These are phyloP conservation scores for Hydropsyche betteni DNA, from an alignment of 2,888 invertebrate species.

Conservation along the genomic window DNA sequence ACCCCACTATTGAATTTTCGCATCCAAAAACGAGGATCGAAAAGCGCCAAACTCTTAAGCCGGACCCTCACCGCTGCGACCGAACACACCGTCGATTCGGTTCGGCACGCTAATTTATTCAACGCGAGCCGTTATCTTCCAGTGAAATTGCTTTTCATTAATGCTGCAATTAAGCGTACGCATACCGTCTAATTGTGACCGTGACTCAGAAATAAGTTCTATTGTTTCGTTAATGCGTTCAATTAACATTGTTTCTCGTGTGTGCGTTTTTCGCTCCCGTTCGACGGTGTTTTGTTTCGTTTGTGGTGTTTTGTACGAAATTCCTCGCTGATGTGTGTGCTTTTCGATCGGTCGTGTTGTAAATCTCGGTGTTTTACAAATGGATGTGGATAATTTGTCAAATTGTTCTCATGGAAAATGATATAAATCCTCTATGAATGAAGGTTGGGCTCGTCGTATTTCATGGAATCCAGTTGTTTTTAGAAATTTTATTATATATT, in stretches of 20 bases:
- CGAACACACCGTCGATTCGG: neutral
- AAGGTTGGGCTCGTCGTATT: too few relatives aligned
- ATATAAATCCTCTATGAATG: too few relatives aligned
- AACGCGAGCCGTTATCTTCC: neutral
- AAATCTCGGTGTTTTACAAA: too few relatives aligned
- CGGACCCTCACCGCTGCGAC: neutral
- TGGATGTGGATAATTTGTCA: too few relatives aligned
- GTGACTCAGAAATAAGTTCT: neutral
- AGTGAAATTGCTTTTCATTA: neutral
- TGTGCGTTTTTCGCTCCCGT: neutral
- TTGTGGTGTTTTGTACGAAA: too few relatives aligned
- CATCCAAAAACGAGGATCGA: conserved; percentile 7
- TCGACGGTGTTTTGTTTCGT: neutral
- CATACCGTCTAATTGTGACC: conserved; percentile 12
- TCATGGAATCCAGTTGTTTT: too few relatives aligned
- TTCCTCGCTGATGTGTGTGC: too few relatives aligned
- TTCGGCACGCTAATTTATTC: conserved; percentile 4
- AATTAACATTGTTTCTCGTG: neutral
- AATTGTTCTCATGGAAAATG: too few relatives aligned
- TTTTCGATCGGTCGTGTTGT: too few relatives aligned
- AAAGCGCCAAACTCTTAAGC: neutral
- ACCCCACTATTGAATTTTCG: conserved; percentile 19
- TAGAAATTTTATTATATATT: too few relatives aligned
- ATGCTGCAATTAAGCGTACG: neutral
- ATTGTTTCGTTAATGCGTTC: neutral